Percentiles rank a stretch among this genome's conserved stretches.
Evolutionary conservation across 2,797 vertebrate genomes (phyloP).

Genomic region (Myiotriccus ornatus): DNA sequence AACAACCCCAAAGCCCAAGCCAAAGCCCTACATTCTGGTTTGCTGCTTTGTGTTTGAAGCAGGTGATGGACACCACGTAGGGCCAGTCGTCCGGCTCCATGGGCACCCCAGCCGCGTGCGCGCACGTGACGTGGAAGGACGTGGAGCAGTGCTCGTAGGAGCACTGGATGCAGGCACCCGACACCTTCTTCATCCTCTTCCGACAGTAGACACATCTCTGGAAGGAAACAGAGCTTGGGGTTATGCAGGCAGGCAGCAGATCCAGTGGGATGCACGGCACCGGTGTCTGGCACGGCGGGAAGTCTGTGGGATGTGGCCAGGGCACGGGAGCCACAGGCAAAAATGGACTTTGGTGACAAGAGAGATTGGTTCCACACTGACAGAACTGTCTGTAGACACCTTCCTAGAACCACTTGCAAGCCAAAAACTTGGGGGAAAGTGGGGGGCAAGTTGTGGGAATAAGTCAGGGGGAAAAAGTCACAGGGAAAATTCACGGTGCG

Average conservation of each 20-base stretch:
- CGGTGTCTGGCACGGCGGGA: too few species aligned
- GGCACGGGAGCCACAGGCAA: too few species aligned
- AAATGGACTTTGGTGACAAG: too few species aligned
- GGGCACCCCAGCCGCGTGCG: conserved; percentile 87
- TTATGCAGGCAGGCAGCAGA: not conserved
- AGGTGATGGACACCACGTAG: conserved; percentile 92
- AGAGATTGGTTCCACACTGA: too few species aligned
- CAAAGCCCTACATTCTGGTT: conserved; percentile 69
- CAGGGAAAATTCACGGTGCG: too few species aligned
- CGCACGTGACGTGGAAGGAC: conserved; percentile 96
- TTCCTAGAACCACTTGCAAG: too few species aligned
- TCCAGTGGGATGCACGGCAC: too few species aligned
- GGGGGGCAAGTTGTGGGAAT: too few species aligned
- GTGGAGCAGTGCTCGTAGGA: conserved; percentile 91
- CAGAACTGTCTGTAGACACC: too few species aligned
- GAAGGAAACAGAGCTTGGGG: not conserved
- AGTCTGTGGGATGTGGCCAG: too few species aligned
- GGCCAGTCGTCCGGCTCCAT: conserved; percentile 97
- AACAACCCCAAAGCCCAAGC: rapidly evolving
- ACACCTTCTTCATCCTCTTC: conserved; percentile 78
- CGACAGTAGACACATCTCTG: conserved; percentile 94
- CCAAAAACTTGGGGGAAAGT: too few species aligned
- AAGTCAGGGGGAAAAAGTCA: too few species aligned
- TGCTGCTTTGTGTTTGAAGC: conserved; percentile 86
- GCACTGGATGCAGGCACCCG: conserved; percentile 93